These are phyloP conservation scores for Schizopygopsis malacanthus DNA, from an alignment of 2,797 vertebrate genomes.

Conservation along the genomic window DNA sequence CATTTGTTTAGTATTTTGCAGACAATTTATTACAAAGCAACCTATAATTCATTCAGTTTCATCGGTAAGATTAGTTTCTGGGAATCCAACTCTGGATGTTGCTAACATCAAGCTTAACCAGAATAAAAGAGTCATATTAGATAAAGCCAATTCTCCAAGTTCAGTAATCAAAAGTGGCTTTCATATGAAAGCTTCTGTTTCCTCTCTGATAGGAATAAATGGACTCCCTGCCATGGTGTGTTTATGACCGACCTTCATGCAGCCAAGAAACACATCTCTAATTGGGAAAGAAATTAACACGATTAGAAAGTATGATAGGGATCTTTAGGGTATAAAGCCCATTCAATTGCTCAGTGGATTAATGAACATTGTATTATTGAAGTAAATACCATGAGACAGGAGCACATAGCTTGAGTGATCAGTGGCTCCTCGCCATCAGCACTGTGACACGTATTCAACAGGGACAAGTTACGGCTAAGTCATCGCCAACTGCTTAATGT, in stretches of 20 bases:
- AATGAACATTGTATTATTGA: conserved; percentile 45
- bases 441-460: conserved; percentile 32
- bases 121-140: not conserved
- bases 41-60: not conserved
- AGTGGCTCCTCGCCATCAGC: conserved; percentile 46
- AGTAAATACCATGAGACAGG: conserved; percentile 45
- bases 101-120: not conserved
- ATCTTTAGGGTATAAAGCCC: conserved; percentile 28
- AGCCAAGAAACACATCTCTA: conserved; percentile 37
- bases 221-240: conserved; percentile 15
- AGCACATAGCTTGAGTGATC: conserved; percentile 46
- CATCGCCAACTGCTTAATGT: conserved; percentile 49
- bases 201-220: conserved; percentile 34
- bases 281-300: conserved; percentile 51
- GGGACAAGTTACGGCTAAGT: conserved; percentile 52
- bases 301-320: conserved; percentile 38
- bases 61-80: not conserved
- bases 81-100: not conserved
- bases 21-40: not conserved
- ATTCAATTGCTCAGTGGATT: conserved; percentile 52
- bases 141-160: not conserved
- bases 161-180: not conserved
- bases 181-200: conserved; percentile 3
- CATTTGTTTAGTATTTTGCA: not conserved
- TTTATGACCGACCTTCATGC: conserved; percentile 38